Evolutionary conservation across 2,113 vertebrate genomes (phyloP).

Genomic region (Crotalus horridus): DNA sequence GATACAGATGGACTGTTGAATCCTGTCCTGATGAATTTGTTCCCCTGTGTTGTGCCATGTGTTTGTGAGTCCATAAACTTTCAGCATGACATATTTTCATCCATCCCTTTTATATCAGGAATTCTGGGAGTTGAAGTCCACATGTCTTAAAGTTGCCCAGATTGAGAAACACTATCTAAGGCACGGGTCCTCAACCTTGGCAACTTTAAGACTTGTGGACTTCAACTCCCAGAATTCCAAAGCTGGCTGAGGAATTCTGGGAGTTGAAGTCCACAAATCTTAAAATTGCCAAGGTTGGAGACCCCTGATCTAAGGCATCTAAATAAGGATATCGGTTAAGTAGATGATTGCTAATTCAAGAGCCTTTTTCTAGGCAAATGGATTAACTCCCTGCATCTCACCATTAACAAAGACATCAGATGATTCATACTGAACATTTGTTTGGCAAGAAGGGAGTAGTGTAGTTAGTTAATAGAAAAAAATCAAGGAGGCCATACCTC

Average conservation of each 20-base stretch:
- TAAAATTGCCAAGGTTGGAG: background rate
- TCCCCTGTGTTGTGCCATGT: background rate
- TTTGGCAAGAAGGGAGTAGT: background rate
- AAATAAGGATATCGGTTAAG: background rate
- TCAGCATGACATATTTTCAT: background rate
- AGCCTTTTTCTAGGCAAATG: background rate
- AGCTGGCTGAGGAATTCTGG: no score
- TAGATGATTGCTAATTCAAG: background rate
- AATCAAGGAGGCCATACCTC: conserved; percentile 40
- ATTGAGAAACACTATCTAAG: background rate
- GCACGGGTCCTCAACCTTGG: no score
- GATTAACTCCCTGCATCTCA: background rate
- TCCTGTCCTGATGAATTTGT: background rate
- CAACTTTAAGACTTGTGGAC: no score
- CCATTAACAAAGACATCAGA: conserved; percentile 14
- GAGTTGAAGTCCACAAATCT: background rate
- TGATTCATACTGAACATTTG: conserved; percentile 18
- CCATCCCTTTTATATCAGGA: background rate
- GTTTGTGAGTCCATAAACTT: background rate
- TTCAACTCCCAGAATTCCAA: no score
- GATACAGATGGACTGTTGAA: background rate
- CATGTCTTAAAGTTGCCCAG: background rate
- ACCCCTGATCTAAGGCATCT: background rate
- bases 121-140: background rate
- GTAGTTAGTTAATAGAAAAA: conserved; percentile 32